phyloP scores from a whole-genome alignment of 64 coral and sea anemone genomes.

The Porites lutea region DNA sequence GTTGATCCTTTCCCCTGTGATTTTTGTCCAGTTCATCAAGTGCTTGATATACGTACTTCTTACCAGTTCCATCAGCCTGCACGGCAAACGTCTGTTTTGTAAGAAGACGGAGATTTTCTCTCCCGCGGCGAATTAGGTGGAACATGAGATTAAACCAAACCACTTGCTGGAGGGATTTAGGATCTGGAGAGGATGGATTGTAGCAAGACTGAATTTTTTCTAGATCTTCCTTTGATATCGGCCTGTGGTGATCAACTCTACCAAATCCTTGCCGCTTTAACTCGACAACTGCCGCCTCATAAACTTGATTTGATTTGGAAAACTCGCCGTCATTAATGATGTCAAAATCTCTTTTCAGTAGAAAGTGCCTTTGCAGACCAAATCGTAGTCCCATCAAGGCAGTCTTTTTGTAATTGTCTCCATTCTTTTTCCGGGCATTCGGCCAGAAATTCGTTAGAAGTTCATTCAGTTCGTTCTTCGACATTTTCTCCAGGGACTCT shows the following conservation, averaged over 20 bases:
- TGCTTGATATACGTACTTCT: slow-evolving; percentile 39
- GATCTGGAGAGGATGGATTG: slow-evolving; percentile 38
- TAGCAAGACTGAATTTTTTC: slow-evolving; percentile 57
- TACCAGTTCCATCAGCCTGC: slow-evolving; percentile 9
- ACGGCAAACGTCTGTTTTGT: slow-evolving; percentile 17
- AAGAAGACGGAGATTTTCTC: slow-evolving; percentile 25
- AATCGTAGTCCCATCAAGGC: slow-evolving; percentile 66
- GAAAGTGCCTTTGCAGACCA: slow-evolving; percentile 77
- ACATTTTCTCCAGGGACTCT: slow-evolving; percentile 44
- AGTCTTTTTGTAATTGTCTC: slow-evolving; percentile 73
- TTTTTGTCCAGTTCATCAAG: slow-evolving; percentile 74
- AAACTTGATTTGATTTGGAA: slow-evolving; percentile 59
- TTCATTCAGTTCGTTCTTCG: slow-evolving; percentile 66
- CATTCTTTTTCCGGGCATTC: slow-evolving; percentile 68
- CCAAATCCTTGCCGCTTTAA: slow-evolving; percentile 66
- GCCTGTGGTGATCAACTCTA: slow-evolving; percentile 46
- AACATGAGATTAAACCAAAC: slow-evolving; percentile 70
- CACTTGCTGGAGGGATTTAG: slow-evolving; percentile 40
- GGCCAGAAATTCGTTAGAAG: slow-evolving; percentile 62
- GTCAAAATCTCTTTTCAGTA: slow-evolving; percentile 38
- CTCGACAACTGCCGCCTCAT: slow-evolving; percentile 28
- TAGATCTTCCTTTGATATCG: slow-evolving; percentile 48
- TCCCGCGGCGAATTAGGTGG: slow-evolving; percentile 48
- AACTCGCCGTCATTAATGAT: slow-evolving; percentile 51
- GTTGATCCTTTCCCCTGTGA: slow-evolving; percentile 64